Percentiles rank a stretch among this genome's conserved stretches.
Conservation (phyloP, 2,888 invertebrate species). For the Polymixis lichenea region DNA sequence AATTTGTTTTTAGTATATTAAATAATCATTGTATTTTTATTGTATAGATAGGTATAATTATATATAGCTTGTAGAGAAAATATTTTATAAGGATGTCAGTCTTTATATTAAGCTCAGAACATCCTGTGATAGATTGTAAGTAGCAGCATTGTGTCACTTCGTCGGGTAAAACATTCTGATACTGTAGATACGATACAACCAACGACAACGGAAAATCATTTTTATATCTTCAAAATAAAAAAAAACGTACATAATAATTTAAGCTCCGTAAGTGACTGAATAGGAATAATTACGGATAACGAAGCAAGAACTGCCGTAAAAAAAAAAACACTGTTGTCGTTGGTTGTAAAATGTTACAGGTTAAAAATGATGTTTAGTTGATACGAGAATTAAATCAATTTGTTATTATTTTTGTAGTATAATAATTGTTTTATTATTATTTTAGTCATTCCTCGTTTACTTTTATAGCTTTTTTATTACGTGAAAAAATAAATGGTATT, state of each 20-base stretch:
- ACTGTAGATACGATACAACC: slow-evolving; percentile 20
- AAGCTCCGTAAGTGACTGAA: slow-evolving; percentile 37
- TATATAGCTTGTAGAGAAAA: slow-evolving; percentile 45
- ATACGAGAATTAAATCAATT: slow-evolving; percentile 30
- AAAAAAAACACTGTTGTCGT: slow-evolving; percentile 13
- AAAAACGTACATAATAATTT: slow-evolving; percentile 26
- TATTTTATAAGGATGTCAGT: slow-evolving; percentile 60
- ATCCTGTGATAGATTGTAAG: slow-evolving; percentile 80
- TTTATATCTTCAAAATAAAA: slow-evolving; percentile 9
- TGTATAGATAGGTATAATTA: slow-evolving; percentile 41
- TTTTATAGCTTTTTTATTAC: slow-evolving; percentile 52
- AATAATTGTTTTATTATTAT: slow-evolving; percentile 48
- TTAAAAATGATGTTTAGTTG: slow-evolving; percentile 28
- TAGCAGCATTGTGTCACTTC: slow-evolving; percentile 55
- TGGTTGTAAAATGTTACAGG: slow-evolving; percentile 30
- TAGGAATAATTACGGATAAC: slow-evolving; percentile 25
- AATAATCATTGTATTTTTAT: slow-evolving; percentile 38
- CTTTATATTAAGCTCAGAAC: slow-evolving; percentile 77
- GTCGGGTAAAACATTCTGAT: slow-evolving; percentile 12
- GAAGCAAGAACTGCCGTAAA: slow-evolving; percentile 6
- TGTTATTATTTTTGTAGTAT: slow-evolving; percentile 52
- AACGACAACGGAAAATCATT: slow-evolving; percentile 11
- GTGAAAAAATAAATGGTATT: slow-evolving; percentile 3
- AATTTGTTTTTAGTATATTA: slow-evolving; percentile 37
- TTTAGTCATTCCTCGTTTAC: slow-evolving; percentile 60